These are phyloP conservation scores for Ageneiosus marmoratus DNA, from an alignment of 2,113 vertebrate genomes.

Conservation along the genomic window DNA sequence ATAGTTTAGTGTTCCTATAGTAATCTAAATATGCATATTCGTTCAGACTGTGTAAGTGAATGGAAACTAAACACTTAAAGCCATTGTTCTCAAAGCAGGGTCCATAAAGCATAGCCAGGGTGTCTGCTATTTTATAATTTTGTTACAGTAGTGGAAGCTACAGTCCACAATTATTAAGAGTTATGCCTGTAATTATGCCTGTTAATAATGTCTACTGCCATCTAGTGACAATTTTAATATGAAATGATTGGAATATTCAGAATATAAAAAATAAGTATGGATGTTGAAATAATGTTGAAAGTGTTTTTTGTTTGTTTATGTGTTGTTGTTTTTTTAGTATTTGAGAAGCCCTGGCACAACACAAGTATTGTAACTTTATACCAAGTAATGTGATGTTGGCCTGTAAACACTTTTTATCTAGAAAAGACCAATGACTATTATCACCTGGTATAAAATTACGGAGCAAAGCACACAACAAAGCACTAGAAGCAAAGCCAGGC, in stretches of 20 bases:
- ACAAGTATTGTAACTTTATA: constrained; percentile 36
- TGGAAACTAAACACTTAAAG: background rate
- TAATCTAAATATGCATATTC: background rate
- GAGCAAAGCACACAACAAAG: constrained; percentile 13
- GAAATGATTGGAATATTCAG: background rate
- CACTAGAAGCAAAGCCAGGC: constrained; percentile 17
- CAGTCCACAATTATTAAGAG: background rate
- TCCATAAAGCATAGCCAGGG: background rate
- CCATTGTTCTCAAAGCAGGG: background rate
- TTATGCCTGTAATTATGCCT: background rate
- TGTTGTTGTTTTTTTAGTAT: too few relatives aligned
- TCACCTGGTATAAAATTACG: constrained; percentile 59
- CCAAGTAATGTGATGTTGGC: constrained; percentile 21
- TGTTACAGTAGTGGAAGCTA: background rate
- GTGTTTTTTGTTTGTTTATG: too few relatives aligned
- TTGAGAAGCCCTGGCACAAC: background rate
- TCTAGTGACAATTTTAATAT: background rate
- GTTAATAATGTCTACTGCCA: background rate
- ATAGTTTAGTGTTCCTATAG: too few relatives aligned
- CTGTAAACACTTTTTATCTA: background rate
- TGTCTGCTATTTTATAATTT: background rate
- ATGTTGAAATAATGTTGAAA: background rate
- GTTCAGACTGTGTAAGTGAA: background rate
- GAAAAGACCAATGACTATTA: background rate
- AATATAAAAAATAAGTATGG: too few relatives aligned